Conservation (phyloP, 2,113 vertebrate genomes). For the Callospermophilus lateralis region DNA sequence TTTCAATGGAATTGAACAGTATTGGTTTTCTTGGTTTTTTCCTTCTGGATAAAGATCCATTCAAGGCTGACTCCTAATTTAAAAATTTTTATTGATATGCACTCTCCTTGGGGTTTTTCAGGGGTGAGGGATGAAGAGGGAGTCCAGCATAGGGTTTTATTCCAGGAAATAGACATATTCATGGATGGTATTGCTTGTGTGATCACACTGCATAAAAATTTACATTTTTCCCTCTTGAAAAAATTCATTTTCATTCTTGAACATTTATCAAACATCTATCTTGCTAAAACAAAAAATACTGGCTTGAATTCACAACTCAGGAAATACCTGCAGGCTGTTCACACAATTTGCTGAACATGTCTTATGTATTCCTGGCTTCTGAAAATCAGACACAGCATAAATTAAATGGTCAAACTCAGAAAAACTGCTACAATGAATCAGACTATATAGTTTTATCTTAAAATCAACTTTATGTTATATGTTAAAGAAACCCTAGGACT, state of each 20-base stretch:
- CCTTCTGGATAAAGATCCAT: not conserved
- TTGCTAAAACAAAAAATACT: constrained; percentile 13
- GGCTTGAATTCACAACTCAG: constrained; percentile 53
- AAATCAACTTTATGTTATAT: not conserved
- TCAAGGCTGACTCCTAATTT: constrained; percentile 57
- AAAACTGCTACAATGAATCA: not conserved
- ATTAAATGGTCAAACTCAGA: constrained; percentile 23
- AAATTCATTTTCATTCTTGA: not conserved
- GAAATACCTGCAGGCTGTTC: constrained; percentile 68
- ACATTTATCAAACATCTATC: not conserved
- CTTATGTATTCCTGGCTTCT: not conserved
- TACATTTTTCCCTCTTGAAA: constrained; percentile 31
- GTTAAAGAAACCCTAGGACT: not conserved
- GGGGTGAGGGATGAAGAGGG: fast-evolving
- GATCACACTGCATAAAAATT: not conserved
- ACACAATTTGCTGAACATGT: not conserved
- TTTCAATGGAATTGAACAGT: constrained; percentile 23
- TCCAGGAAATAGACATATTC: not conserved
- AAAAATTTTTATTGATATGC: not conserved
- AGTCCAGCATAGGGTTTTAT: constrained; percentile 1
- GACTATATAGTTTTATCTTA: constrained; percentile 23
- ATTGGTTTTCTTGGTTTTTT: not conserved
- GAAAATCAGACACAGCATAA: not conserved
- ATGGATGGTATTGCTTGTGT: constrained; percentile 15
- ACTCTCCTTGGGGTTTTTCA: not conserved